A percentile compares a stretch with the other conserved stretches of the same genome.
phyloP scores from a whole-genome alignment of 2,797 vertebrate genomes.

The Cossypha dichroa region DNA sequence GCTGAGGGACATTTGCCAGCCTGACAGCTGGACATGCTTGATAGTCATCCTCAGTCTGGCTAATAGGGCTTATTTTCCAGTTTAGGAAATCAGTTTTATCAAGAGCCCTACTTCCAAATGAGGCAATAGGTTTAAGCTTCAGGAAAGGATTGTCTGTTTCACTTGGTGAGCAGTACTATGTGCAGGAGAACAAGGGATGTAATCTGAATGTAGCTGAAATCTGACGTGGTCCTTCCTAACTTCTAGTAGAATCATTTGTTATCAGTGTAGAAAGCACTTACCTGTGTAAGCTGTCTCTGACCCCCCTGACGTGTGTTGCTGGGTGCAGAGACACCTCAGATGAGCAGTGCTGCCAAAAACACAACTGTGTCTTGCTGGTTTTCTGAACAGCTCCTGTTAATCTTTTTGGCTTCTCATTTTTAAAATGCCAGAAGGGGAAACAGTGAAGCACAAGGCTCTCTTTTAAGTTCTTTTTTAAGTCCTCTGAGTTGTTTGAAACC shows the following conservation, averaged over 20 bases:
- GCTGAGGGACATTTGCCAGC: not conserved
- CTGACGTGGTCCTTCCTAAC: fast-evolving
- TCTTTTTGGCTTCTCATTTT: not conserved
- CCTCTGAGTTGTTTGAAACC: not conserved
- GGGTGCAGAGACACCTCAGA: not conserved
- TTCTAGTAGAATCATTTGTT: not conserved
- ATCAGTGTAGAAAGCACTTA: not conserved
- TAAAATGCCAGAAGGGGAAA: fast-evolving
- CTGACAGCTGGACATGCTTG: not conserved
- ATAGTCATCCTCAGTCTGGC: not conserved
- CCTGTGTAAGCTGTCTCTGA: not conserved
- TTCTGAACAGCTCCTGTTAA: not conserved
- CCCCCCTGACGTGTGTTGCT: not conserved
- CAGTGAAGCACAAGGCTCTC: not conserved
- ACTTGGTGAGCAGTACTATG: not conserved
- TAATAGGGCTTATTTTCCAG: not conserved
- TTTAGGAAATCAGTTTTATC: not conserved
- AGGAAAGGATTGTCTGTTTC: not conserved
- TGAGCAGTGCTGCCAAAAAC: not conserved
- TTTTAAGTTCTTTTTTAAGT: not conserved
- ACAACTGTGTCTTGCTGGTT: not conserved
- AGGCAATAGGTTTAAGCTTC: not conserved
- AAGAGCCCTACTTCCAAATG: not conserved
- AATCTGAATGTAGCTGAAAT: not conserved
- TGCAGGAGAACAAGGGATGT: not conserved